Conservation (phyloP, 92 coral and sea anemone species). For the Hydrozoanthus gracilis region DNA sequence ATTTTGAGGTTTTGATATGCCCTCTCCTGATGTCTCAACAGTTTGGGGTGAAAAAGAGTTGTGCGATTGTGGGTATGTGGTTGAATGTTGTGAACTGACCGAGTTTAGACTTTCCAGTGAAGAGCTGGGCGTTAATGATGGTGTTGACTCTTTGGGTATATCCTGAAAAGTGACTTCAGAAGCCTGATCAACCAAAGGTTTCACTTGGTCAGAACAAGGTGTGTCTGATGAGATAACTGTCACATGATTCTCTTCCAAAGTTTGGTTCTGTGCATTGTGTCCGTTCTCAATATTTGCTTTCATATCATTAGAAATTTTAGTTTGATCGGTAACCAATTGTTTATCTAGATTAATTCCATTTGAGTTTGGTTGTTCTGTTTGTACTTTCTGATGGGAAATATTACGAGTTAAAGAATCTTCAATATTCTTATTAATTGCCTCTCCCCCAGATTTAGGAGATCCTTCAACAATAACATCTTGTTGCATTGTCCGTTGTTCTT, state of each 20-base stretch:
- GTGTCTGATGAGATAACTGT: background rate
- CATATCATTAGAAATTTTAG: background rate
- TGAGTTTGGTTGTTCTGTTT: background rate
- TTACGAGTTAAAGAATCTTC: background rate
- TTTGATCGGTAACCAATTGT: background rate
- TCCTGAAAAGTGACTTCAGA: slow-evolving; percentile 68
- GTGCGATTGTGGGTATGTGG: slow-evolving; percentile 32
- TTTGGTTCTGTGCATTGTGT: background rate
- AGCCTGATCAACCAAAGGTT: slow-evolving; percentile 20
- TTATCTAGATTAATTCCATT: slow-evolving; percentile 5
- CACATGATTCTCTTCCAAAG: slow-evolving; percentile 13
- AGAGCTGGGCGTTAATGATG: slow-evolving; percentile 90
- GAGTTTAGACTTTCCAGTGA: slow-evolving; percentile 90
- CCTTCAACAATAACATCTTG: background rate
- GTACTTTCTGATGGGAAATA: background rate
- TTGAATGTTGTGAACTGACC: slow-evolving; percentile 63
- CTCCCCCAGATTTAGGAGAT: background rate
- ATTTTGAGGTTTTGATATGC: slow-evolving; percentile 3
- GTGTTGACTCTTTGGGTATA: slow-evolving; percentile 46
- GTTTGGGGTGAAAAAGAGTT: slow-evolving; percentile 65
- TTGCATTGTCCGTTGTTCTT: background rate
- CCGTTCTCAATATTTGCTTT: background rate
- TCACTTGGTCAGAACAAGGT: slow-evolving; percentile 34
- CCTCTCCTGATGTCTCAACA: slow-evolving; percentile 30
- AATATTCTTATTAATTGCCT: background rate